Percentiles rank a stretch among this genome's conserved stretches.
Conservation (phyloP, 1,140 invertebrate species). For the Luehdorfia chinensis region DNA sequence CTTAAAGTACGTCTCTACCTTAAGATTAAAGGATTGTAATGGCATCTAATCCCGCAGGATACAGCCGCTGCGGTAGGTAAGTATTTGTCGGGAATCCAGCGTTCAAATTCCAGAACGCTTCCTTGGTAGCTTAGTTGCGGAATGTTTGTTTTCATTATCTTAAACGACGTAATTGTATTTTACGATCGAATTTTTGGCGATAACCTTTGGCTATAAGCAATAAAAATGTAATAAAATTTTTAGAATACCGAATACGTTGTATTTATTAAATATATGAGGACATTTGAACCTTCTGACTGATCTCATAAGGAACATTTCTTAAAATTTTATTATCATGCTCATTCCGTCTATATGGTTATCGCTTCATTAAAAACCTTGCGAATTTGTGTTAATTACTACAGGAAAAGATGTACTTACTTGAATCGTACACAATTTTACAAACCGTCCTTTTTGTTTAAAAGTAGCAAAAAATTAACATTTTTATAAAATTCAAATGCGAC, state of each 20-base stretch:
- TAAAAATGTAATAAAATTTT: conserved; percentile 5
- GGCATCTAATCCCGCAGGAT: conserved; percentile 42
- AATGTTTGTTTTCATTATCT: conserved; percentile 22
- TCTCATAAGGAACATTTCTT: no score
- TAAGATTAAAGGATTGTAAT: conserved; percentile 39
- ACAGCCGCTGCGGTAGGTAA: conserved; percentile 58
- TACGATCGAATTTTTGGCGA: background rate
- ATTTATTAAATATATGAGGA: no score
- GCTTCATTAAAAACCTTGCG: no score
- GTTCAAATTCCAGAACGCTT: conserved; percentile 35
- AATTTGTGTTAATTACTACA: no score
- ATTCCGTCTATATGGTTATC: no score
- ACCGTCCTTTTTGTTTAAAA: no score
- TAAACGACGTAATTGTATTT: conserved; percentile 12
- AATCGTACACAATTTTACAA: no score
- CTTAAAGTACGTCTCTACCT: conserved; percentile 19
- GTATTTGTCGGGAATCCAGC: conserved; percentile 40
- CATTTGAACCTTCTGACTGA: background rate
- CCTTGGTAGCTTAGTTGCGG: conserved; percentile 29
- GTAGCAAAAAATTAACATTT: no score
- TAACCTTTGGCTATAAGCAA: conserved; percentile 1
- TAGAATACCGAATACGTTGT: background rate
- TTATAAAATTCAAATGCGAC: no score
- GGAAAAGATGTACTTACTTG: no score
- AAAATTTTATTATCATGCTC: no score